Evolutionary conservation across 2,888 invertebrate genomes (phyloP), one percentile per base, ranked within the genome.

Genomic region (Automeris io): DNA sequence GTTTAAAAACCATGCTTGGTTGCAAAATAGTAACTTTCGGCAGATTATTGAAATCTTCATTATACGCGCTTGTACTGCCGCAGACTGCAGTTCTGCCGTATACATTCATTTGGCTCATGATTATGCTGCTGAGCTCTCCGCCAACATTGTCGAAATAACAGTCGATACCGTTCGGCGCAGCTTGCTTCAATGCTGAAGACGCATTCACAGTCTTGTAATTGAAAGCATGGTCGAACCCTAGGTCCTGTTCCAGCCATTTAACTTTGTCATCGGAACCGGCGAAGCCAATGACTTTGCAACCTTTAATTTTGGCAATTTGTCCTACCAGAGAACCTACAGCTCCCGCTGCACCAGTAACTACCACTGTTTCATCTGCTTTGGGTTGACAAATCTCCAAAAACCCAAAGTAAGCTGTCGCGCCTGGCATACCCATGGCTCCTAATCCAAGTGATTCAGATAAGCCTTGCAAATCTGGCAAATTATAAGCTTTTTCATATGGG

Each of bases 61-160:
- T 78, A 43, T 77, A 77, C 0, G 62, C 19, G 35, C 74, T 72
- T 7, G 74, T 76, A 22, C 61, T 51, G 1, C 77, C 76, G 34
- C 71, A 71, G 3, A 64, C 57, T 0, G 66, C 39, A 2, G 68
- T 58, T 39, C 70, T 51, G 4, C 70, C 70, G n/a, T 23, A 41
- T 2, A 33, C 39, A 41, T 88, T 90, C 91, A 92, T 91, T 48
- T 89, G 88, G 23, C 69, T 68, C 1, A 91, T 73, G 3, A 91
- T 87, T 1, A 68, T 65, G 34, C 82, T 85, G 31, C 90, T 89
- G 12, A 91, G 79, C 40, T 89, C 88, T 4, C 92, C 92, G 18
- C 91, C 92, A 9, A 92, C 93, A 64, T 93, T 93, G 59, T 93
- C 93, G 61, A 93, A 93, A 60, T 90, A 93, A 55, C 91, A 91